These are phyloP conservation scores for Pantherophis alleghaniensis DNA, from an alignment of 2,797 vertebrate species.

Conservation along the genomic window DNA sequence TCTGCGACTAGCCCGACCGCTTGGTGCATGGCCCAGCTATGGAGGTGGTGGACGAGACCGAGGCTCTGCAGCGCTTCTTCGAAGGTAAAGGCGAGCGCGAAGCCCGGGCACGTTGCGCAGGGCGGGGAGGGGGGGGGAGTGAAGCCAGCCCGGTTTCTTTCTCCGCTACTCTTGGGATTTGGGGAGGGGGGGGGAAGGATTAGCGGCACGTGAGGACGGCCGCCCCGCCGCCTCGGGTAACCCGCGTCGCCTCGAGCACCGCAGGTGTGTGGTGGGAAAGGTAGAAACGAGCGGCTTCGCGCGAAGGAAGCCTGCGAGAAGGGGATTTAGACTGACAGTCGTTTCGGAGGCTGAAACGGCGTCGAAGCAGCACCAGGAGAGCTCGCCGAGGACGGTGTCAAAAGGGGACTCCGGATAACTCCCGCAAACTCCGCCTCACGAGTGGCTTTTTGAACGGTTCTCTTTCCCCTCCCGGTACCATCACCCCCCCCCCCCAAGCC, in stretches of 20 bases:
- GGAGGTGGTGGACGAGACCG: conserved; percentile 99
- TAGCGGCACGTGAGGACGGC: neutral
- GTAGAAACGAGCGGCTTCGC: neutral
- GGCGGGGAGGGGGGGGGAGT: neutral
- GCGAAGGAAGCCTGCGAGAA: neutral
- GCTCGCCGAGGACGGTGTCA: neutral
- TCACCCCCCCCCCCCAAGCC: neutral
- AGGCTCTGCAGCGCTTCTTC: conserved; percentile 97
- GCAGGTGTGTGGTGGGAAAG: neutral
- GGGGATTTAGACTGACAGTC: neutral
- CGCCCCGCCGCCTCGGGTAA: neutral
- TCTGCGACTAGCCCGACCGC: conserved; percentile 54
- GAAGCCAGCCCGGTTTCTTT: neutral
- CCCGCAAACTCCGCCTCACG: neutral
- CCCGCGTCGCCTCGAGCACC: no score
- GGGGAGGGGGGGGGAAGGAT: no score
- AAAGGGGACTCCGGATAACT: neutral
- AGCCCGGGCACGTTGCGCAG: conserved; percentile 63
- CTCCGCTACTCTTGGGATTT: neutral
- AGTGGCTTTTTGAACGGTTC: no score
- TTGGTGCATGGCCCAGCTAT: conserved; percentile 76
- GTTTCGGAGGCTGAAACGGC: neutral
- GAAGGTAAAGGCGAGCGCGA: conserved; percentile 83
- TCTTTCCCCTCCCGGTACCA: neutral
- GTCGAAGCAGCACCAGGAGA: rapidly evolving